Evolutionary conservation across 2,888 invertebrate species (phyloP), one percentile per base, ranked within the genome.

Genomic region (Limnephilus auricula): DNA sequence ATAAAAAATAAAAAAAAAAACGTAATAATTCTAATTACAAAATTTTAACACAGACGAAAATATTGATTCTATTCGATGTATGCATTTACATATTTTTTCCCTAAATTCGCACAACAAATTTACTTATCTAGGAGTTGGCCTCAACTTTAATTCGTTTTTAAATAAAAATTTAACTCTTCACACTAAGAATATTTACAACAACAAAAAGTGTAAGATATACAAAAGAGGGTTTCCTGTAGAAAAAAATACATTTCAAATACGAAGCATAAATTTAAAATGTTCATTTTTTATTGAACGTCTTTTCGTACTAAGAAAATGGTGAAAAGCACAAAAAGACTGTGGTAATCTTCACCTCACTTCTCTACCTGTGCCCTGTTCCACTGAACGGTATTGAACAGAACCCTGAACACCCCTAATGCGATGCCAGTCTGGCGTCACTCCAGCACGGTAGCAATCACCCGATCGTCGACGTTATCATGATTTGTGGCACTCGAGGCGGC

Each of bases 391-490:
- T 65, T 65, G 65, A n/a, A 65, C 25, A n/a, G 65, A 65, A 65
- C 45, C 15, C 15, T 45, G 45, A 50, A 50, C 65, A n/a, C 25
- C 65, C n/a, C 65, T 65, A 18, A 82, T 82, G 82, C 34, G 2
- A 34, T 32, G 34, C 82, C 32, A 10, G 82, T 34, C 34, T 82
- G 30, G 30, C 40, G 45, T 85, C 40, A 85, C 45, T 25, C 40
- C n/a, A 85, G 40, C 85, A 15, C 13, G 45, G n/a, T 85, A 85
- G 37, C 18, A 85, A 40, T 30, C 34, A 25, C 40, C 85, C 45
- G n/a, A 85, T 40, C 40, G 85, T 34, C 6, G 85, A 85, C 40
- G 85, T 40, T 40, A 85, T 85, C 85, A 85, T 85, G 85, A 85
- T 85, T 85, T 85, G 40, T 40, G 37, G 40, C 85, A 40, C 85